phyloP scores from a whole-genome alignment of 2,888 invertebrate genomes.

The Antheraea yamamai region DNA sequence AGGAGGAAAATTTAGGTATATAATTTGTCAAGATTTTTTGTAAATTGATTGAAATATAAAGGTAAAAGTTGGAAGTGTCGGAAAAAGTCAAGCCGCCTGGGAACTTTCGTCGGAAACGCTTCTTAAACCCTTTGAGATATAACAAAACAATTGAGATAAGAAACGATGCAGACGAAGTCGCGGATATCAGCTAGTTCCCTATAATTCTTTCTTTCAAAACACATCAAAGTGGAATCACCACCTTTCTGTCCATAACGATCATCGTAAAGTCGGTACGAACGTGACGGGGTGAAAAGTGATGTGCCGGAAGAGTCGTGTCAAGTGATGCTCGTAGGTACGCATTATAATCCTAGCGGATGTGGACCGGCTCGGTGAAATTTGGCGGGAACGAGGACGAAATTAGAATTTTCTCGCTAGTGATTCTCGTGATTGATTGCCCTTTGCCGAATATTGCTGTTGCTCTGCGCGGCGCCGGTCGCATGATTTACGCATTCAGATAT shows the following conservation, averaged over 20 bases:
- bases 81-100: no score
- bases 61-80: no score
- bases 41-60: no score
- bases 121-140: no score
- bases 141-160: no score
- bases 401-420: slow-evolving; percentile 54
- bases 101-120: no score
- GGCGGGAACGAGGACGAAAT: slow-evolving; percentile 57
- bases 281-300: slow-evolving; percentile 50
- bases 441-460: not conserved
- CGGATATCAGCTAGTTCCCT: slow-evolving; percentile 21
- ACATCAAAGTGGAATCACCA: slow-evolving; percentile 54
- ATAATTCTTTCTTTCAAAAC: slow-evolving; percentile 35
- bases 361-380: slow-evolving; percentile 50
- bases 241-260: slow-evolving; percentile 44
- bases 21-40: no score
- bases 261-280: slow-evolving; percentile 53
- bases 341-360: slow-evolving; percentile 59
- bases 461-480: not conserved
- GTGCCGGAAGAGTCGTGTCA: slow-evolving; percentile 61
- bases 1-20: no score
- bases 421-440: slow-evolving; percentile 20
- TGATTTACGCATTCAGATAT: not conserved
- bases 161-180: no score
- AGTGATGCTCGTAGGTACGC: slow-evolving; percentile 44